Conservation (phyloP, 2,888 invertebrate species). For the Catocala sponsa region DNA sequence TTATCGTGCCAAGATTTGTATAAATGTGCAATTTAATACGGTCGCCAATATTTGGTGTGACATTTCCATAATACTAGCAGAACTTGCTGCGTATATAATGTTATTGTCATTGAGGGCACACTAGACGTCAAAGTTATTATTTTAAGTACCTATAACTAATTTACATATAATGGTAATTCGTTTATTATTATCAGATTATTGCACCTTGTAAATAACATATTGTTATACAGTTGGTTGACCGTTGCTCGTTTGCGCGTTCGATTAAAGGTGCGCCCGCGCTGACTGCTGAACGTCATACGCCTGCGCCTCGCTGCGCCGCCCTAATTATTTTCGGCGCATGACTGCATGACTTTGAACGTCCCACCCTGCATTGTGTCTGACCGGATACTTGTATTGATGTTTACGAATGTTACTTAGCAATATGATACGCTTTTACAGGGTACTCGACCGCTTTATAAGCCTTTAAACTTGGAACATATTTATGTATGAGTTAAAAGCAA, state of each 20-base stretch:
- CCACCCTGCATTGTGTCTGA: conserved; percentile 30
- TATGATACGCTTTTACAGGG: conserved; percentile 21
- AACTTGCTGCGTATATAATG: neutral
- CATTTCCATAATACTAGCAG: neutral
- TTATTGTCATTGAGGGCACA: neutral
- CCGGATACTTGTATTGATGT: conserved; percentile 36
- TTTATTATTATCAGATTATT: conserved; percentile 34
- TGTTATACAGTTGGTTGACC: conserved; percentile 51
- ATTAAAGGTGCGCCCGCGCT: conserved; percentile 46
- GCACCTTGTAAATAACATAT: conserved; percentile 43
- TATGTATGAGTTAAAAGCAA: conserved; percentile 13
- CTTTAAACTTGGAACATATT: conserved; percentile 26
- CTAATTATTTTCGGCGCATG: conserved; percentile 53
- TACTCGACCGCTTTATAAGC: conserved; percentile 26
- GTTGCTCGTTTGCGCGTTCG: conserved; percentile 41
- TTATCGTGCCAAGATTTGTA: conserved; percentile 2
- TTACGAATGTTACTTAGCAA: conserved; percentile 22
- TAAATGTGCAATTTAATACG: conserved; percentile 10
- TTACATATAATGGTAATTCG: conserved; percentile 1
- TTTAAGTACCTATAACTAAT: neutral
- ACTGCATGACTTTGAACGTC: conserved; percentile 47
- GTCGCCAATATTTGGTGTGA: neutral
- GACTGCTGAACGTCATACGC: conserved; percentile 20
- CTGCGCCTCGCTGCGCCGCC: conserved; percentile 45
- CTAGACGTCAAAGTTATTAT: neutral